phyloP scores from a whole-genome alignment of 35 echinoderm and acorn worm genomes.

The Strongylocentrotus purpuratus region DNA sequence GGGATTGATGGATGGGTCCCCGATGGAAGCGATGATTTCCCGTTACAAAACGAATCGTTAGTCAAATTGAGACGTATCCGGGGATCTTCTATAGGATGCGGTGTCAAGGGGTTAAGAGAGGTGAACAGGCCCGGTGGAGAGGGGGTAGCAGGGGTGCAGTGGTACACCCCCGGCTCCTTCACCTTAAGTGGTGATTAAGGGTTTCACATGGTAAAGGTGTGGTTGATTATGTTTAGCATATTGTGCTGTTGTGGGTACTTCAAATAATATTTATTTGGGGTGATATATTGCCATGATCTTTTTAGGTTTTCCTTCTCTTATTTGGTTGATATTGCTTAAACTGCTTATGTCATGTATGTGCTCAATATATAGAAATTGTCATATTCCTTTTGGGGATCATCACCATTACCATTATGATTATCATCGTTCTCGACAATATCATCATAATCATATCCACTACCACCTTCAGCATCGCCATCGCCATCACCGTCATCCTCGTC shows the following conservation, averaged over 20 bases:
- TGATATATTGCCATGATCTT: too few relatives aligned
- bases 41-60: slow-evolving; percentile 17
- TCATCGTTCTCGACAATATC: too few relatives aligned
- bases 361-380: too few relatives aligned
- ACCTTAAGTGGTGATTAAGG: not conserved
- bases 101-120: slow-evolving; percentile 8
- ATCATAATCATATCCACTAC: too few relatives aligned
- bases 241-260: too few relatives aligned
- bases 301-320: too few relatives aligned
- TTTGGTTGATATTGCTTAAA: too few relatives aligned
- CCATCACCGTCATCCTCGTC: not conserved
- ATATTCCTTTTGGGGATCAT: too few relatives aligned
- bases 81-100: not conserved
- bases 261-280: too few relatives aligned
- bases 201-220: not conserved
- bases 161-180: not conserved
- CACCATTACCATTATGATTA: too few relatives aligned
- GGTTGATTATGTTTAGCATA: not conserved
- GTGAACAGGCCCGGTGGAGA: not conserved
- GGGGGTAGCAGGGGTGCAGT: not conserved
- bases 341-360: too few relatives aligned
- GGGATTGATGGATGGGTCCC: not conserved
- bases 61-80: slow-evolving; percentile 10
- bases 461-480: not conserved
- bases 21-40: not conserved